Percentiles rank a stretch among this genome's conserved stretches.
Evolutionary conservation across 2,888 invertebrate species (phyloP).

Genomic region (Bedellia somnulentella): DNA sequence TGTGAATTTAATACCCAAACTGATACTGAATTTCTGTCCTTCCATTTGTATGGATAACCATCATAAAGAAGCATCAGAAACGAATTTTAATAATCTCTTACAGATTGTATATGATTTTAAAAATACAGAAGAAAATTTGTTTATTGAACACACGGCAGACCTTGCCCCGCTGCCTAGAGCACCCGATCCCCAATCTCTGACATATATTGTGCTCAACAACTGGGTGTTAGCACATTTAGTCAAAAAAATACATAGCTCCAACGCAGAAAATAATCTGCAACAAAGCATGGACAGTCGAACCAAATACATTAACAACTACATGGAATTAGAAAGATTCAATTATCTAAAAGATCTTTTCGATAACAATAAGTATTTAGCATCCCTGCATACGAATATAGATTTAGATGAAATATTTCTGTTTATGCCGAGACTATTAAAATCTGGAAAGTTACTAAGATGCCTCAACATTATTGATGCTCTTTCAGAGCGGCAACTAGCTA

Average conservation of each 20-base stretch:
- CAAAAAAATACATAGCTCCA: constrained; percentile 62
- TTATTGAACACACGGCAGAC: constrained; percentile 41
- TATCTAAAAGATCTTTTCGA: constrained; percentile 55
- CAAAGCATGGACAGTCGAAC: constrained; percentile 60
- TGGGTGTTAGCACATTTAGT: constrained; percentile 72
- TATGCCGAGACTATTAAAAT: constrained; percentile 41
- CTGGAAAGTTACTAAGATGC: constrained; percentile 47
- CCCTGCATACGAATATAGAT: constrained; percentile 60
- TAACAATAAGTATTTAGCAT: constrained; percentile 61
- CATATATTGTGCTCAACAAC: constrained; percentile 66
- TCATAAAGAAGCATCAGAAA: constrained; percentile 34
- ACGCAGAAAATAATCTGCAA: constrained; percentile 43
- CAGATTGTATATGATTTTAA: constrained; percentile 44
- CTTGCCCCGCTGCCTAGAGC: constrained; percentile 39
- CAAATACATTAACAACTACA: constrained; percentile 61
- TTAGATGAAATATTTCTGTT: constrained; percentile 50
- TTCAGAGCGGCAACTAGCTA: constrained; percentile 55
- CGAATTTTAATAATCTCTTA: constrained; percentile 34
- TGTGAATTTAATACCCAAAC: constrained; percentile 73
- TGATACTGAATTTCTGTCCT: constrained; percentile 73
- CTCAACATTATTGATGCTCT: constrained; percentile 59
- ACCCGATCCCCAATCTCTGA: constrained; percentile 57
- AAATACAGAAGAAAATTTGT: constrained; percentile 46
- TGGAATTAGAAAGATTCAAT: constrained; percentile 57
- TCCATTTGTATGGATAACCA: constrained; percentile 52